A percentile compares a stretch with the other conserved stretches of the same genome.
These are phyloP conservation scores for Imbricaverruca yamaguchii DNA, from an alignment of 2,888 invertebrate species.

Conservation along the genomic window DNA sequence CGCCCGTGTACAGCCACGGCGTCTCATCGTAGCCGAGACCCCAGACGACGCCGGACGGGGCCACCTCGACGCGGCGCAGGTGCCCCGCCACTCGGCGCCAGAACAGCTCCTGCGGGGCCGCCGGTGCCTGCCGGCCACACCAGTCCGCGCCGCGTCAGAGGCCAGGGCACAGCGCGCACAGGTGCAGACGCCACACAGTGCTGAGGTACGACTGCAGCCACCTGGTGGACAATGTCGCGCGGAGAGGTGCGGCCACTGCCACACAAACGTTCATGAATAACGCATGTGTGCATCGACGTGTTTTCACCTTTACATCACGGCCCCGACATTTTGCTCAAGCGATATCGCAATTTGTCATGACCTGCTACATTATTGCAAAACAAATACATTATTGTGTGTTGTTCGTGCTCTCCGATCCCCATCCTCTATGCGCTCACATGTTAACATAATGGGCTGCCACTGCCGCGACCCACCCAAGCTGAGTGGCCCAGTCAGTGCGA, in stretches of 20 bases:
- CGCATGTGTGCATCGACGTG: too few relatives aligned
- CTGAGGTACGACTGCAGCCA: too few relatives aligned
- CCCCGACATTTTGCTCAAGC: too few relatives aligned
- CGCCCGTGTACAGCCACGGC: constrained; percentile 82
- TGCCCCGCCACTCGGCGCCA: constrained; percentile 86
- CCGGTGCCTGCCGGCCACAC: constrained; percentile 47
- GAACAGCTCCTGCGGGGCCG: constrained; percentile 67
- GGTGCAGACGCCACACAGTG: too few relatives aligned
- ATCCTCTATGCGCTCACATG: too few relatives aligned
- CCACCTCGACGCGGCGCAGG: constrained; percentile 66
- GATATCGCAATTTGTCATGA: neutral
- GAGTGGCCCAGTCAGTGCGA: neutral
- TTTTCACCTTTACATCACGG: too few relatives aligned
- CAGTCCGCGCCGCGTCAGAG: neutral
- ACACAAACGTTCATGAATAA: too few relatives aligned
- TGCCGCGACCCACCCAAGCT: too few relatives aligned
- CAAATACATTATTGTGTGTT: neutral
- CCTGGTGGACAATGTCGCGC: too few relatives aligned
- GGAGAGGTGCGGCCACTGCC: too few relatives aligned
- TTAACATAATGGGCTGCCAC: too few relatives aligned
- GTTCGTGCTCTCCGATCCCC: too few relatives aligned
- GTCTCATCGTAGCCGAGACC: constrained; percentile 79
- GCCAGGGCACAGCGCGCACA: neutral
- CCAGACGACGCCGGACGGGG: constrained; percentile 76
- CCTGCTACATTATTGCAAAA: neutral